Conservation (phyloP, 2,113 vertebrate species). For the Erpornis zantholeuca region DNA sequence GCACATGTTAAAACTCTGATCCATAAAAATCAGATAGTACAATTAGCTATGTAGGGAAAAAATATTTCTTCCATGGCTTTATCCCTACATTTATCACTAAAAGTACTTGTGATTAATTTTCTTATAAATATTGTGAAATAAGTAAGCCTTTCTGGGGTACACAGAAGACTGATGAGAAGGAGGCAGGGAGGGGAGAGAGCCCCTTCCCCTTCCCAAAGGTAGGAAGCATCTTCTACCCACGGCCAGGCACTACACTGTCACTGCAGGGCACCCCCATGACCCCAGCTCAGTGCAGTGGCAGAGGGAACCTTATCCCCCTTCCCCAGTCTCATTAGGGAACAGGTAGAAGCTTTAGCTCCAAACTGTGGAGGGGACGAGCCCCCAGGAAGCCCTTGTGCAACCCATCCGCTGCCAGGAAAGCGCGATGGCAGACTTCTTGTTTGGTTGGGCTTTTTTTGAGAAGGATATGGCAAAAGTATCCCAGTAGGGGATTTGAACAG, state of each 20-base stretch:
- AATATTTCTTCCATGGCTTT: not conserved
- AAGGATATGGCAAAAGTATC: not conserved
- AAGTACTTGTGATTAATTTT: not conserved
- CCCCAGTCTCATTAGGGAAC: not conserved
- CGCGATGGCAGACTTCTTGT: accelerated
- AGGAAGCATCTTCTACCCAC: not conserved
- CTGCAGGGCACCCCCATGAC: not conserved
- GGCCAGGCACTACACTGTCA: not conserved
- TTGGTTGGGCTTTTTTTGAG: not conserved
- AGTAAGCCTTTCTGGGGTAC: not conserved
- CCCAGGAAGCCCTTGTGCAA: not conserved
- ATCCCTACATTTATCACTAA: not conserved
- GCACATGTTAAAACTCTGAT: accelerated
- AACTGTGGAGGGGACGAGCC: accelerated
- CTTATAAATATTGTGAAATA: not conserved
- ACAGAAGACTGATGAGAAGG: not conserved
- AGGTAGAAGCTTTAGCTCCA: not conserved
- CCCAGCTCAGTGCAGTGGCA: not conserved
- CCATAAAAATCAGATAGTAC: not conserved
- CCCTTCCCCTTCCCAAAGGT: not conserved
- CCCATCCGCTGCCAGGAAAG: not conserved
- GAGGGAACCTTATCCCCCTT: not conserved
- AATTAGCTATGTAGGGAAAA: not conserved
- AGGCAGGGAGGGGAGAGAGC: not conserved
- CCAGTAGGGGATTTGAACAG: not conserved